Base-by-base conservation (phyloP, 1,140 invertebrate species). In the Brachionus paranguensis region DNA sequence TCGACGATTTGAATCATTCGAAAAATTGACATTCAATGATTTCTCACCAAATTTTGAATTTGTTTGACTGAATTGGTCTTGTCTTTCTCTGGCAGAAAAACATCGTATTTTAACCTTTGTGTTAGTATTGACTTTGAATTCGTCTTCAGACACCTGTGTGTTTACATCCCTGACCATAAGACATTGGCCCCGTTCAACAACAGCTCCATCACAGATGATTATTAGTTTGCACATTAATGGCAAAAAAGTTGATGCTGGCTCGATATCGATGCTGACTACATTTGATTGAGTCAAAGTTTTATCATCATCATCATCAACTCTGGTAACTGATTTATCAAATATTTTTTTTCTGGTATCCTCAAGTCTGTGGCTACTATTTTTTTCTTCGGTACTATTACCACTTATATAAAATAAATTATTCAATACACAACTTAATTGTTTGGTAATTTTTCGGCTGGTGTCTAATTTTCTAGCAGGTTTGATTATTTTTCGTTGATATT, bases 201-300 rank as follows among this genome's bases (percentile, higher is more conserved):
- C 14, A 41, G 78, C 78, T 7, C 78, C 78, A 64, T 81, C 78
- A 47, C 14, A 43, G 6, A 81, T 81, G 8, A 81, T 81, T 7
- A 81, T 81, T 41, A 81, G 41, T 68, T 81, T 81, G 43, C 78
- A 81, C 78, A 81, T 81, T 64, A 81, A 64, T 41, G 78, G 78
- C 11, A 81, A 68, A 60, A 41, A 81, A 5, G 78, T 81, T 5
- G 78, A 81, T 64, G 55, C 37, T 24, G 78, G 53, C n/a, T 81
- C 78, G 17, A 81, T 81, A 41, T 81, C 78, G 24, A 81, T 81
- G 8, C 50, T 45, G 2, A 81, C 64, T 24, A 47, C 37, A 24
- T 81, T 55, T 27, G 78, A 81, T 24, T 81, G 53, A n/a, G 20
- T 11, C 20, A 47, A 50, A 50, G 20, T 41, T 50, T 53, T 76